Base-by-base conservation (phyloP, 2,888 invertebrate species). In the Trichogramma dendrolimi region DNA sequence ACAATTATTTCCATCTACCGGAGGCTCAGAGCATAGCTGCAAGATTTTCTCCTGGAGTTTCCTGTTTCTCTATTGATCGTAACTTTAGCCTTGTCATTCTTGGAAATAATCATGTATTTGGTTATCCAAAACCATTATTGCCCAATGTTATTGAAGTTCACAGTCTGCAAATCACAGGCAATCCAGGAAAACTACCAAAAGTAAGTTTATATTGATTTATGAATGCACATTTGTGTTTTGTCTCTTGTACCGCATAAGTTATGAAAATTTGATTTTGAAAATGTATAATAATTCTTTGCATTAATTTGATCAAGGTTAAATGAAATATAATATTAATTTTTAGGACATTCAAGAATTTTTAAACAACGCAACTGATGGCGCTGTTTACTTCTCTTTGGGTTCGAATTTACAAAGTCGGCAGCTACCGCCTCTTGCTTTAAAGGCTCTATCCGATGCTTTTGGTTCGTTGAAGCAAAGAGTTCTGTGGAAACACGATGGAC, bases 361-460 rank as follows among this genome's bases (percentile, higher is more conserved):
- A 42, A 76, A 79, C 58, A 72, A 69, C 51, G 73, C 77, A 52
- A 63, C 64, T 43, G 68, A 79, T 44, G 79, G 80, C 3, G 75
- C 72, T 52, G 75, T 81, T 71, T 78, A 77, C 69, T 79, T 80
- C 69, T 79, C 79, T 62, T 71, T 80, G 61, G 80, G 80, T 43
- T 79, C 80, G 58, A 79, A 80, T 68, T 74, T 80, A 65, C 74
- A 78, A 71, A 76, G 73, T 63, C 72, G 74, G 68, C 75, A 78
- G 63, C 68, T 80, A 71, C 73, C 78, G 39, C 68, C 63, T 44
- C 68, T 67, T 41, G 69, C 73, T 69, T 70, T 76, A 67, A 69
- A 71, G 61, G 71, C 73, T 62, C 70, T 80, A 64, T 71, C 73
- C 61, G 69, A 71, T 62, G 76, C 73, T 54, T 74, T 80, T 60